Percentiles rank a stretch among this genome's conserved stretches.
These are phyloP conservation scores for Bombus polaris DNA, from an alignment of 1,140 invertebrate genomes.

Conservation along the genomic window DNA sequence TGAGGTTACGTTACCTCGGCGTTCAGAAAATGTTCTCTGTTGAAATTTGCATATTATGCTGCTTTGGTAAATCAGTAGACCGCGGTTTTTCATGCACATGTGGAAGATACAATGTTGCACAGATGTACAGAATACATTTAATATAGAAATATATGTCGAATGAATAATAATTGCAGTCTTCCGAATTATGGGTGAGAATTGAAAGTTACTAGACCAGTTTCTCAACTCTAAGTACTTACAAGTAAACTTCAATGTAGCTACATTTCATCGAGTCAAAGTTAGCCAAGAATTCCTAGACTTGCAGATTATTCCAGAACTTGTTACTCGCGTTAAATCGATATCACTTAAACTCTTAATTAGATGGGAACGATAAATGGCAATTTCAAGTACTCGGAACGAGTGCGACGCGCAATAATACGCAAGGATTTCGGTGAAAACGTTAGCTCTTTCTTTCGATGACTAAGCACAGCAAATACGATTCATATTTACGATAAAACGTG, in stretches of 20 bases:
- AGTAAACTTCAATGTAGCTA: not conserved
- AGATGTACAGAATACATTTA: no score
- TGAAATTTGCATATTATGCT: no score
- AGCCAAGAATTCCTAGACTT: not conserved
- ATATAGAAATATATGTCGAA: no score
- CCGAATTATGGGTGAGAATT: not conserved
- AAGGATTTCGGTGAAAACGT: not conserved
- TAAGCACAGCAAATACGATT: not conserved
- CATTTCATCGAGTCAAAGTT: not conserved
- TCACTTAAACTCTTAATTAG: not conserved
- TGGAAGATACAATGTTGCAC: no score
- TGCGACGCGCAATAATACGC: not conserved
- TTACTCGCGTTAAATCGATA: not conserved
- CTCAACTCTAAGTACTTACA: not conserved
- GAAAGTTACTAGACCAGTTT: not conserved
- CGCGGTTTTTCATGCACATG: no score
- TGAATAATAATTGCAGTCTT: no score
- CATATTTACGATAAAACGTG: conserved; percentile 6
- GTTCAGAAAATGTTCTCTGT: no score
- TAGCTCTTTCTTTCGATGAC: not conserved
- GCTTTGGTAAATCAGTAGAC: no score
- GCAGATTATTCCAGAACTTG: not conserved
- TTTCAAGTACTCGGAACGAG: not conserved
- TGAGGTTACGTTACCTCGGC: not conserved
- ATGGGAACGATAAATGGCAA: not conserved